phyloP scores from a whole-genome alignment of 2,113 vertebrate genomes.

The Baryphthengus martii region DNA sequence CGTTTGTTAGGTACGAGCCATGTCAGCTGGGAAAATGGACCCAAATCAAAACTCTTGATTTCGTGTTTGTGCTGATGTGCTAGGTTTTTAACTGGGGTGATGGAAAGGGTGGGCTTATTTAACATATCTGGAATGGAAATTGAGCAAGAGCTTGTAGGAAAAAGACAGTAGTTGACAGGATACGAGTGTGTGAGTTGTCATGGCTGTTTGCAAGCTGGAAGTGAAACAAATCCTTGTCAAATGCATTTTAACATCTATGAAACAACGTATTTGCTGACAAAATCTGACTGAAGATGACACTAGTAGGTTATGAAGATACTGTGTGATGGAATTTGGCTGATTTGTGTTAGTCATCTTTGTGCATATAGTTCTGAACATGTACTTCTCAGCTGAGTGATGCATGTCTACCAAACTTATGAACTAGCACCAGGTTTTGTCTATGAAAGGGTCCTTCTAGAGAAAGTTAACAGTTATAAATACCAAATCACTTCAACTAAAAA shows the following conservation, averaged over 20 bases:
- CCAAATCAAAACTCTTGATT: neutral
- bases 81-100: neutral
- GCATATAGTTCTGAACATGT: neutral
- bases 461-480: neutral
- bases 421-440: neutral
- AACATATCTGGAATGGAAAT: neutral
- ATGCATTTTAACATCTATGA: neutral
- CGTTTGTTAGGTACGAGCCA: neutral
- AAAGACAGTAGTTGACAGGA: accelerated
- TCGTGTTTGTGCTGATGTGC: neutral
- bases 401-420: neutral
- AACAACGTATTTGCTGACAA: neutral
- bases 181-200: neutral
- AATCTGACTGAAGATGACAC: neutral
- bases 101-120: neutral
- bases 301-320: neutral
- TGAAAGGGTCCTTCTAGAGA: neutral
- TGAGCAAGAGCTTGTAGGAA: neutral
- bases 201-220: neutral
- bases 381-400: neutral
- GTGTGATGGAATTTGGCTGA: neutral
- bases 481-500: neutral
- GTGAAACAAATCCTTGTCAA: neutral
- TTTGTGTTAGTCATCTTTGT: neutral
- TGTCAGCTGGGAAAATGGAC: neutral